Conservation (phyloP, 30 jellyfish, hydroid and myxozoan genomes). For the Aurelia sp. region DNA sequence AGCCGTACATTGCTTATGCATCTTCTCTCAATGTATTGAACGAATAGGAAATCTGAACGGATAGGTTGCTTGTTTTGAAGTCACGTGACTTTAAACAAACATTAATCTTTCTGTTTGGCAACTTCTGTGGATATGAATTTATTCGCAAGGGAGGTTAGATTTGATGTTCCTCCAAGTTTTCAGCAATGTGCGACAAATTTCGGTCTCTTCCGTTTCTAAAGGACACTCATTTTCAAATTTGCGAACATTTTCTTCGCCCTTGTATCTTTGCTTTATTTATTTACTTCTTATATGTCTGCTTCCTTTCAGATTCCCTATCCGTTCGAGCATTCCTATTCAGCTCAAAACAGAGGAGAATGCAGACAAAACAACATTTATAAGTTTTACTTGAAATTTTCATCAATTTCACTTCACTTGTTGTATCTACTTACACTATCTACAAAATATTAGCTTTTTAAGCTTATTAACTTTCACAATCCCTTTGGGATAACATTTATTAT, state of each 20-base stretch:
- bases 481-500: constrained; percentile 5
- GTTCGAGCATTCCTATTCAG: constrained; percentile 32
- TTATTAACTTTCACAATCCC: not conserved
- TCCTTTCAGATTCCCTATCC: constrained; percentile 52
- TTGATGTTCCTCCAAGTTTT: too few species aligned
- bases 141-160: too few species aligned
- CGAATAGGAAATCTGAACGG: constrained; percentile 69
- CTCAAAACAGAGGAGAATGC: constrained; percentile 42
- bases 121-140: too few species aligned
- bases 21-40: constrained; percentile 16
- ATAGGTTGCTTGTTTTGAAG: constrained; percentile 1
- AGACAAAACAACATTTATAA: constrained; percentile 5
- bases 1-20: not conserved
- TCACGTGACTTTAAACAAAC: not conserved
- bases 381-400: not conserved
- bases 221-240: too few species aligned
- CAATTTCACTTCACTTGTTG: not conserved
- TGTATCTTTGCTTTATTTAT: too few species aligned
- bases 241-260: too few species aligned
- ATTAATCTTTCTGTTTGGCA: too few species aligned
- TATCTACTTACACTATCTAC: not conserved
- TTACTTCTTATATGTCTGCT: too few species aligned
- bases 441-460: constrained; percentile 3
- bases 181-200: too few species aligned
- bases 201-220: too few species aligned